phyloP scores from a whole-genome alignment of 2,113 vertebrate species.

The Nycticebus coucang region DNA sequence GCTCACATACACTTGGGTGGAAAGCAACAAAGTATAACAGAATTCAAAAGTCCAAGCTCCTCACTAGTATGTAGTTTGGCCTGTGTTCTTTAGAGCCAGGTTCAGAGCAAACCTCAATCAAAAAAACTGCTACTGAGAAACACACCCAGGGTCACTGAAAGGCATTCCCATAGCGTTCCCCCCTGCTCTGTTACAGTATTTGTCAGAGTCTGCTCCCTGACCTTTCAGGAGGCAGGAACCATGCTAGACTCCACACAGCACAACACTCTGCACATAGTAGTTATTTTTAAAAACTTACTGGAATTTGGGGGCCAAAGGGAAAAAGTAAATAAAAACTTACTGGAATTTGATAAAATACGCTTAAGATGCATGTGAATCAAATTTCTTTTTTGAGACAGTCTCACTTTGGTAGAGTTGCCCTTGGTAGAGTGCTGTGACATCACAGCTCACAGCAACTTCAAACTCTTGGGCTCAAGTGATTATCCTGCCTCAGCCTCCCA shows the following conservation, averaged over 20 bases:
- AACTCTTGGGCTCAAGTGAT: too few relatives aligned
- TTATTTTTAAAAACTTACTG: neutral
- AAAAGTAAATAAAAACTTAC: neutral
- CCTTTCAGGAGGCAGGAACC: neutral
- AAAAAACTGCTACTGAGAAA: neutral
- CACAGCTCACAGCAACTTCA: too few relatives aligned
- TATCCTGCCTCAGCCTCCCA: too few relatives aligned
- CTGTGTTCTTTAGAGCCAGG: too few relatives aligned
- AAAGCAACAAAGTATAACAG: neutral
- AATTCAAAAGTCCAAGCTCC: neutral
- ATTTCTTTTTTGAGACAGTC: neutral
- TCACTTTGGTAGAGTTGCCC: too few relatives aligned
- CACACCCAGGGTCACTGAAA: neutral
- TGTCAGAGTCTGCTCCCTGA: neutral
- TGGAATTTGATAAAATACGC: neutral
- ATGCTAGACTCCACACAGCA: neutral
- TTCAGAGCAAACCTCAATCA: neutral
- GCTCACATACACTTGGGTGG: neutral
- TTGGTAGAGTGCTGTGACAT: too few relatives aligned
- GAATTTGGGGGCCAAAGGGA: neutral
- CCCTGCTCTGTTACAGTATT: neutral
- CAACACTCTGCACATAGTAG: neutral
- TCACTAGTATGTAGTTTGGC: accelerated
- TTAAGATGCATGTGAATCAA: neutral
- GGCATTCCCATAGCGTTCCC: neutral